Evolutionary conservation across 1,140 invertebrate genomes (phyloP).

Genomic region (Drosophila arizonae): DNA sequence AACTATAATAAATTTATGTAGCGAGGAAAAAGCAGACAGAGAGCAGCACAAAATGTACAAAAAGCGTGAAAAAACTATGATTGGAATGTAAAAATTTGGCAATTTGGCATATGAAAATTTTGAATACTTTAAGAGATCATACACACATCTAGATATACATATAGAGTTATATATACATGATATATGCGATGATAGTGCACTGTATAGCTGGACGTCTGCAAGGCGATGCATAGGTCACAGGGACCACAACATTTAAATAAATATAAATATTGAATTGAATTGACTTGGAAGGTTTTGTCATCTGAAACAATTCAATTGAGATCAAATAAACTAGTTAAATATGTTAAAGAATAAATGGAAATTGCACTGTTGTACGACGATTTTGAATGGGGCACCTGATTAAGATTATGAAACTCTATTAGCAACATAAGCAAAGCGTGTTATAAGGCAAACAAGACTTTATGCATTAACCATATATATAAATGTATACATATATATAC

Average conservation of each 20-base stretch:
- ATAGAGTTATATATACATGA: conserved; percentile 2
- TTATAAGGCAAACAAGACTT: conserved; percentile 42
- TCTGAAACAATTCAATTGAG: too few species aligned
- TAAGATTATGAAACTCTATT: conserved; percentile 16
- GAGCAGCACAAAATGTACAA: conserved; percentile 74
- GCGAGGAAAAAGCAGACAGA: conserved; percentile 29
- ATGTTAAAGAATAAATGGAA: conserved; percentile 43
- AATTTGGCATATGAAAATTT: conserved; percentile 38
- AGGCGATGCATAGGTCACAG: conserved; percentile 42
- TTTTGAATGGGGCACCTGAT: conserved; percentile 56
- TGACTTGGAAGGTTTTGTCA: too few species aligned
- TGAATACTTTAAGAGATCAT: conserved; percentile 28
- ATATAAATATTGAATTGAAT: neutral
- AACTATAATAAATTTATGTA: conserved; percentile 17
- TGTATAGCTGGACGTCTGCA: conserved; percentile 38
- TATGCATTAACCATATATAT: conserved; percentile 30
- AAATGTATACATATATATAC: neutral
- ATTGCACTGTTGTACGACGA: conserved; percentile 55
- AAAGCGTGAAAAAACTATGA: conserved; percentile 42
- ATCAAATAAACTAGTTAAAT: conserved; percentile 33
- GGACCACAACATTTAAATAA: conserved; percentile 40
- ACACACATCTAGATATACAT: conserved; percentile 23
- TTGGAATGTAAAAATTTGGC: conserved; percentile 44
- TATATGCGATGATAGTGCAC: conserved; percentile 37
- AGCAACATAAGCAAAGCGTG: conserved; percentile 30